Evolutionary conservation across 2,113 vertebrate genomes (phyloP), one percentile per base, ranked within the genome.

Genomic region (Ranitomeya variabilis): DNA sequence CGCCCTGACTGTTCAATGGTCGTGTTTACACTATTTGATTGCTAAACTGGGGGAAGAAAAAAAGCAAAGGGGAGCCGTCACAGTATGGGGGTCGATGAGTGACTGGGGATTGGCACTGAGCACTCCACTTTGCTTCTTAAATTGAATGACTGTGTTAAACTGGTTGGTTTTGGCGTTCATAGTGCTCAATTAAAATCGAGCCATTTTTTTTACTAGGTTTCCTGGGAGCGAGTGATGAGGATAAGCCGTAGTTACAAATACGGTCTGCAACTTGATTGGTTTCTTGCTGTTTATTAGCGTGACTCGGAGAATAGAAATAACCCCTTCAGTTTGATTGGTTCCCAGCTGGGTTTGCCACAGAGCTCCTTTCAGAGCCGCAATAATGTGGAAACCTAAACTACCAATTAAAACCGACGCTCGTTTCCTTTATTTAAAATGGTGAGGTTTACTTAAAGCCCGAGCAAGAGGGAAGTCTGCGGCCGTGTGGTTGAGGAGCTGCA

Each of bases 351-450:
- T 74, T 31, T 78, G 76, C 71, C 80, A 55, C 87, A 66, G 81
- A 84, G 87, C 71, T 62, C n/a, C 80, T 77, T 78, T 88, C 80
- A 83, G 71, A 83, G 87, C 79, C 64, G 80, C 73, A 51, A 83
- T 88, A 88, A 88, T 84, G 80, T 54, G 78, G 59, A 88, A 88
- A 83, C 87, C 87, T 88, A 88, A 88, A 88, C 87, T 88, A 88
- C 71, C 87, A 88, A 88, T 88, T 88, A 88, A 83, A 88, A 60
- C 45, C 6, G 83, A 88, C 80, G 71, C 87, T 82, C 84, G 80
- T 83, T 78, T 88, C 78, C 80, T 88, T 83, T 88, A 88, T 83
- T 88, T 88, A 88, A 88, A 88, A 88, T 62, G 82, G 82, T 88
- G 87, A 83, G 87, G 37, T 83, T 88, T 88, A 88, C 80, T 88